phyloP scores from a whole-genome alignment of 2,113 vertebrate species.

The Takifugu flavidus region DNA sequence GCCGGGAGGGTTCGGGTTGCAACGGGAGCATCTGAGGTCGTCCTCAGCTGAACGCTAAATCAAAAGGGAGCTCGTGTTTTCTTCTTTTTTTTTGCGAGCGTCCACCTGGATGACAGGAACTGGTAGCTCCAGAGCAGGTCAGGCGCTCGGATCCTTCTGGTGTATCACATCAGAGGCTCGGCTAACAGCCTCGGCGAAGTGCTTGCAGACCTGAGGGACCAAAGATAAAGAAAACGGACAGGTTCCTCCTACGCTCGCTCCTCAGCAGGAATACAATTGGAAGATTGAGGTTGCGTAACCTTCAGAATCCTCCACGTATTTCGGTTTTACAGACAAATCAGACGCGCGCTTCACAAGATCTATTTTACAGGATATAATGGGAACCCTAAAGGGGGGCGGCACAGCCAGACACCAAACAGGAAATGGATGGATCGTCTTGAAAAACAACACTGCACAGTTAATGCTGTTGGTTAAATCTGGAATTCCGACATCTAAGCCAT shows the following conservation, averaged over 20 bases:
- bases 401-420: not conserved
- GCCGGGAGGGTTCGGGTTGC: conserved; percentile 7
- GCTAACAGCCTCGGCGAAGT: conserved; percentile 14
- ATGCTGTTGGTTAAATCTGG: not conserved
- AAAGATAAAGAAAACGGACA: not conserved
- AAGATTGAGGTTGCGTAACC: not conserved
- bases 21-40: conserved; percentile 17
- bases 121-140: conserved; percentile 14
- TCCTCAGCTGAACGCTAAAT: conserved; percentile 27
- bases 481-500: not conserved
- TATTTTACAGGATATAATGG: no score
- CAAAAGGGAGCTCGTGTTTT: conserved; percentile 25
- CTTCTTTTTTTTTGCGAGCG: not conserved
- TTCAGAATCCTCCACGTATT: no score
- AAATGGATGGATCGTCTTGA: not conserved
- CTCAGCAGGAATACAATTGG: conserved; percentile 2
- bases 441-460: not conserved
- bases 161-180: conserved; percentile 27
- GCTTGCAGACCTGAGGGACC: conserved; percentile 8
- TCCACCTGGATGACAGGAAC: conserved; percentile 5
- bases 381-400: no score
- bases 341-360: not conserved
- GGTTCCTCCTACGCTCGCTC: conserved; percentile 4
- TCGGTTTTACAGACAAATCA: not conserved
- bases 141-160: conserved; percentile 24